A percentile compares a stretch with the other conserved stretches of the same genome.
Evolutionary conservation across 2,113 vertebrate species (phyloP).

Genomic region (Nothocercus nigrocapillus): DNA sequence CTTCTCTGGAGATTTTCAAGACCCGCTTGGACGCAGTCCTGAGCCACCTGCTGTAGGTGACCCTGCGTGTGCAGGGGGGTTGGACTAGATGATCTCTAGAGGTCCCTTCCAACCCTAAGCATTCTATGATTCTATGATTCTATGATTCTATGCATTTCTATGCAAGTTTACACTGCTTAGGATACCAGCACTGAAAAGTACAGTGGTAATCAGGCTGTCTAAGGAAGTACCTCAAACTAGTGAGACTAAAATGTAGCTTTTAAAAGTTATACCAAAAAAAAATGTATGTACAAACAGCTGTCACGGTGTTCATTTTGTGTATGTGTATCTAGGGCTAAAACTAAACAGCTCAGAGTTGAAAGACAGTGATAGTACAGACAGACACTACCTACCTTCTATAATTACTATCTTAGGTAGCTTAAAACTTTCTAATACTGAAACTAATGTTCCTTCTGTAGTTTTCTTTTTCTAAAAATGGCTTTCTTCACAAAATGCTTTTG

Average conservation of each 20-base stretch:
- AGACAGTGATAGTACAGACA: not conserved
- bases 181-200: fast-evolving
- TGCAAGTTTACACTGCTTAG: not conserved
- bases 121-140: too few species aligned
- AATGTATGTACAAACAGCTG: not conserved
- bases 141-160: not conserved
- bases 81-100: too few species aligned
- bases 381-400: not conserved
- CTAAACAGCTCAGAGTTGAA: not conserved
- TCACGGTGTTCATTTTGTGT: not conserved
- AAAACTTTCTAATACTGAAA: not conserved
- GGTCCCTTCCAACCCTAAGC: too few species aligned
- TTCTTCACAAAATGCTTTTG: not conserved
- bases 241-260: not conserved
- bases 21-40: too few species aligned
- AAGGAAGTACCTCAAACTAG: not conserved
- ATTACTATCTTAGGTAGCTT: not conserved
- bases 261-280: too few species aligned
- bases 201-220: not conserved
- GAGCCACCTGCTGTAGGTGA: too few species aligned
- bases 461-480: not conserved
- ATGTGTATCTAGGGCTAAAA: not conserved
- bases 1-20: too few species aligned
- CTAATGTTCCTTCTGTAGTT: not conserved
- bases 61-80: too few species aligned